Percentiles rank a stretch among this genome's conserved stretches.
phyloP scores from a whole-genome alignment of 2,113 vertebrate species.

The Cyanoliseus patagonus region DNA sequence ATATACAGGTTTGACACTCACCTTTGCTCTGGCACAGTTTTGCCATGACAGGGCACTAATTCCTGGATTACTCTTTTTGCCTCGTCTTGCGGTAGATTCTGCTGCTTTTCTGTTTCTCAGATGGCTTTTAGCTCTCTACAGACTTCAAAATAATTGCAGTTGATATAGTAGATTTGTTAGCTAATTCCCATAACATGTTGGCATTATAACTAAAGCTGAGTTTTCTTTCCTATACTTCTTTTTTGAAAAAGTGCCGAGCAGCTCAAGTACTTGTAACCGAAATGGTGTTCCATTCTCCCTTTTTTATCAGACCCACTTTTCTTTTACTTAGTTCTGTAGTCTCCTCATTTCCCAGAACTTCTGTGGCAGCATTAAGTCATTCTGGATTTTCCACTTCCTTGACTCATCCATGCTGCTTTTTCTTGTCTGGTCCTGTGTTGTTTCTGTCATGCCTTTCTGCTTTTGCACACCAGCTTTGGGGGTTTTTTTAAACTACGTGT shows the following conservation, averaged over 20 bases:
- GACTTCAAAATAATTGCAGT: constrained; percentile 9
- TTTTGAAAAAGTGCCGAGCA: not conserved
- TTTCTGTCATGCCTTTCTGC: constrained; percentile 2
- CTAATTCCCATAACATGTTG: not conserved
- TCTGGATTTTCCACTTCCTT: constrained; percentile 48
- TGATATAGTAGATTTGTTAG: not conserved
- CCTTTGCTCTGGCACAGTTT: not conserved
- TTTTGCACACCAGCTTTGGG: not conserved
- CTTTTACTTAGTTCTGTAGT: not conserved
- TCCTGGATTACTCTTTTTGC: not conserved
- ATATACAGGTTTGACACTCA: not conserved
- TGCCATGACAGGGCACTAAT: not conserved
- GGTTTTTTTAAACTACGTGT: not conserved
- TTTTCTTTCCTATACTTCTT: not conserved
- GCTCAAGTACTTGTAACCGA: not conserved
- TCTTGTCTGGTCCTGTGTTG: not conserved
- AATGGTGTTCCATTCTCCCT: not conserved
- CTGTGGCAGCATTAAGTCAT: not conserved
- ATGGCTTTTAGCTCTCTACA: not conserved
- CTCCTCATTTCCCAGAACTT: not conserved
- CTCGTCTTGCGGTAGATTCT: not conserved
- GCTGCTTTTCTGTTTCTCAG: not conserved
- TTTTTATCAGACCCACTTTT: constrained; percentile 3
- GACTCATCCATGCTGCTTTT: not conserved
- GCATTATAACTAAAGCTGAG: not conserved